Evolutionary conservation across 2,888 invertebrate species (phyloP).

Genomic region (Vanessa cardui): DNA sequence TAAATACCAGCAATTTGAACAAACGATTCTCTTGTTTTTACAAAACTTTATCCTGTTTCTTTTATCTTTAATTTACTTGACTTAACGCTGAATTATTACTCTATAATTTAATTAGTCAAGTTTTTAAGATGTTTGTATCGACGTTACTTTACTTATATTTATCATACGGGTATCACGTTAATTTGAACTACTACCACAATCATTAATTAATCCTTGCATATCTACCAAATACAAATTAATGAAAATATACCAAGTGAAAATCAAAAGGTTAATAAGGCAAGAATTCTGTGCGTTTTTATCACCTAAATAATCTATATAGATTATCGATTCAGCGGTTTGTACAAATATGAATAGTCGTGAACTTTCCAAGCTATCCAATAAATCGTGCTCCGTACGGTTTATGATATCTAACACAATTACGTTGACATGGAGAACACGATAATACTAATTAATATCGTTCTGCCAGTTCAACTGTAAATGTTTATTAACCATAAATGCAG

Average conservation of each 20-base stretch:
- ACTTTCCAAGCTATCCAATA: slow-evolving; percentile 1
- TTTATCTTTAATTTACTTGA: no score
- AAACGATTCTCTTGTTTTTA: not conserved
- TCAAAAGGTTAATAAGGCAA: no score
- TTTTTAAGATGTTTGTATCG: no score
- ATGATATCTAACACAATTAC: slow-evolving; percentile 27
- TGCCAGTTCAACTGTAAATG: slow-evolving; percentile 45
- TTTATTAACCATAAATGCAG: slow-evolving; percentile 51
- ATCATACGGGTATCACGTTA: no score
- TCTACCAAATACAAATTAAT: no score
- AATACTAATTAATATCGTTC: slow-evolving; percentile 54
- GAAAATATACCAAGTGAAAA: no score
- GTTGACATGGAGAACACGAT: slow-evolving; percentile 31
- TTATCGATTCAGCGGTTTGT: not conserved
- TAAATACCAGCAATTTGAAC: not conserved
- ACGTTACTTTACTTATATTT: no score
- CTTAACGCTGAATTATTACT: no score
- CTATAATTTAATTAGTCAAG: no score
- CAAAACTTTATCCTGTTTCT: no score
- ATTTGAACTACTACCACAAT: no score
- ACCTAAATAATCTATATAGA: not conserved
- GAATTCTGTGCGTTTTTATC: not conserved
- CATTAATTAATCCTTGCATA: no score
- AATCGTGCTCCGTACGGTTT: slow-evolving; percentile 2
- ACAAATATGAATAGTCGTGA: not conserved